Evolutionary conservation across 1,140 invertebrate genomes (phyloP), one percentile per base, ranked within the genome.

Genomic region (Antheraea mylitta): DNA sequence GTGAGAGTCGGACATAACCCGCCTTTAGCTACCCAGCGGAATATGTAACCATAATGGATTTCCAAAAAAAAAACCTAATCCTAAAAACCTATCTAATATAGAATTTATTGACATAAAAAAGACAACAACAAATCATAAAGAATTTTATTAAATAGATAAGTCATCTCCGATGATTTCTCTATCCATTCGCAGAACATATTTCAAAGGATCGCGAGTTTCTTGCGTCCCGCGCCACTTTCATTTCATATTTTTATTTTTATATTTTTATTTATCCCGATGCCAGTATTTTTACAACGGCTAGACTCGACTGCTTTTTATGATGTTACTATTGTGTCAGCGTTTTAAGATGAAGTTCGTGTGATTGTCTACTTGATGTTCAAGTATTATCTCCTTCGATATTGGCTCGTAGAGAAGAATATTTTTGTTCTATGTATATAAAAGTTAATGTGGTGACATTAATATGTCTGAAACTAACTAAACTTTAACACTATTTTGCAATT

Each of bases 181-280:
- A 71, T 77, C 30, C 74, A 42, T 67, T 72, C 80, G 78, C 80
- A 81, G 82, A 73, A 79, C 80, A 87, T 84, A 90, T 86, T 30
- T 84, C 83, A 85, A 87, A 85, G 85, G 82, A 86, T 84, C 80
- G 78, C 82, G 81, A 85, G 84, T 77, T 86, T 86, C 86, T 87
- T 83, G 82, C 80, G 85, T 80, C 83, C 82, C 80, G 81, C 83
- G 82, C 85, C 85, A 89, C 86, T 89, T 89, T 88, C 88, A 86
- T 90, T 86, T 86, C 84, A 88, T 89, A 89, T 90, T 87, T 66
- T 90, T 87, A 87, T 88, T 88, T 64, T 86, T 86, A 87, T 89
- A 89, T 90, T 90, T 90, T 82, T 87, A 30, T 30, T 30, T 30
- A 30, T 30, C 22, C 80, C 80, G 72, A 80, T 85, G 65, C 76